These are phyloP conservation scores for Acleris literana DNA, from an alignment of 2,888 invertebrate species.

Conservation along the genomic window DNA sequence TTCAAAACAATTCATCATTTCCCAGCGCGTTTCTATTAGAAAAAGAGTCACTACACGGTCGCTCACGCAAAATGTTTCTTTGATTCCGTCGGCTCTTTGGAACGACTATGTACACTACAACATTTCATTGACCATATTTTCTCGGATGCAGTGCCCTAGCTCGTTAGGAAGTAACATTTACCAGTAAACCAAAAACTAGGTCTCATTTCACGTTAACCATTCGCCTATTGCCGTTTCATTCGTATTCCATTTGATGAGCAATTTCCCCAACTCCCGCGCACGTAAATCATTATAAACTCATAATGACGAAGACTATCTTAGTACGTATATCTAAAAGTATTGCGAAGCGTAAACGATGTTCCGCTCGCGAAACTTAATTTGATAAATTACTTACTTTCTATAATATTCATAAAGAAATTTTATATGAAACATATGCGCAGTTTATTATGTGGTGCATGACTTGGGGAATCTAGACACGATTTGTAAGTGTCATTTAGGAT, in stretches of 20 bases:
- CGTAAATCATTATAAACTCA: constrained; percentile 14
- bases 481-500: no score
- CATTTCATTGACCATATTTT: no score
- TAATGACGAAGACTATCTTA: constrained; percentile 11
- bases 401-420: constrained; percentile 14
- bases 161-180: not conserved
- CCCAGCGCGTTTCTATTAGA: no score
- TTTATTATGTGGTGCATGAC: not conserved
- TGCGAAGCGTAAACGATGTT: constrained; percentile 8
- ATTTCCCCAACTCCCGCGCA: constrained; percentile 11
- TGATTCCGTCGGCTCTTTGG: no score
- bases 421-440: not conserved
- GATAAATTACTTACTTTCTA: constrained; percentile 10
- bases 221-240: constrained; percentile 17
- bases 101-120: no score
- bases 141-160: no score
- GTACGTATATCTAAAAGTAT: constrained; percentile 14
- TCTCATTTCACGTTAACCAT: constrained; percentile 7
- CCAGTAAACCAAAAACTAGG: not conserved
- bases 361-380: constrained; percentile 13
- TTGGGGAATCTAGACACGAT: not conserved
- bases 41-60: no score
- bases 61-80: no score
- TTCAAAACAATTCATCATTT: no score
- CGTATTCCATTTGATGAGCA: constrained; percentile 20